These are phyloP conservation scores for Eumaeus atala DNA, from an alignment of 1,140 invertebrate species.

Conservation along the genomic window DNA sequence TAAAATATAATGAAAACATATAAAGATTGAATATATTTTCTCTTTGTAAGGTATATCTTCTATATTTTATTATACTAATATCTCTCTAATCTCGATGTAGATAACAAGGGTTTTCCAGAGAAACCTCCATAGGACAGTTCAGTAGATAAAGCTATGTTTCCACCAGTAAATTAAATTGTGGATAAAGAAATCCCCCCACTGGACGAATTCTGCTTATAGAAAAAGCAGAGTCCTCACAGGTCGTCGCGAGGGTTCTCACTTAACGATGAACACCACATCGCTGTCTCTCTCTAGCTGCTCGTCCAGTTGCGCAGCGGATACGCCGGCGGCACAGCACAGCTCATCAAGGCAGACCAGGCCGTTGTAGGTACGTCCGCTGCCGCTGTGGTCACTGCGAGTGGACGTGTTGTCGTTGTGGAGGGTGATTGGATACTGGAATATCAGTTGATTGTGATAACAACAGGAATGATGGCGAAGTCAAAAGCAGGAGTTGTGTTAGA, in stretches of 20 bases:
- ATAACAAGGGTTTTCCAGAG: no score
- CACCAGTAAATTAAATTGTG: no score
- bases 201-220: slow-evolving; percentile 73
- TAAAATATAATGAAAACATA: no score
- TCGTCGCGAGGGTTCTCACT: slow-evolving; percentile 29
- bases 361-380: slow-evolving; percentile 75
- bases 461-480: no score
- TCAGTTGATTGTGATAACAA: background rate
- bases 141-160: no score
- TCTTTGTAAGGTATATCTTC: no score
- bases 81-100: no score
- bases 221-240: background rate
- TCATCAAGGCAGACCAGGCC: slow-evolving; percentile 88
- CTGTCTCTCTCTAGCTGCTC: slow-evolving; percentile 87
- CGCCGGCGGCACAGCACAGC: slow-evolving; percentile 86
- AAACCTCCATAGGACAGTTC: no score
- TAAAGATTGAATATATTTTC: no score
- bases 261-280: slow-evolving; percentile 81
- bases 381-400: slow-evolving; percentile 65
- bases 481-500: background rate
- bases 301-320: slow-evolving; percentile 84
- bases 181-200: slow-evolving; percentile 27
- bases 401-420: slow-evolving; percentile 55
- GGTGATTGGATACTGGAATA: slow-evolving; percentile 72
- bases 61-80: no score